These are phyloP conservation scores for Fabriciana adippe DNA, from an alignment of 2,888 invertebrate species.

Conservation along the genomic window DNA sequence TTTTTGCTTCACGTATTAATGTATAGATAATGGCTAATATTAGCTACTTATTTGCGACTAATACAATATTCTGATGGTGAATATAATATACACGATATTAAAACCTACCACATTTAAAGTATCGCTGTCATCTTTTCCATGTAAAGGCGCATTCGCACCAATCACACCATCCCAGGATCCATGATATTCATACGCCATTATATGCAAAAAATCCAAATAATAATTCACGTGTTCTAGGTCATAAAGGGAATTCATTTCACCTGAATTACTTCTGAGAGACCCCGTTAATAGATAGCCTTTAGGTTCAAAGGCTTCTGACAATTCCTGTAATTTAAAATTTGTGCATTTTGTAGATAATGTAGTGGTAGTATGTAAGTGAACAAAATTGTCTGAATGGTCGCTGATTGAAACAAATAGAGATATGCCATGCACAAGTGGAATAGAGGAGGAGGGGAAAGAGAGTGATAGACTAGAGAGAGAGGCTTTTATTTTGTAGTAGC, in stretches of 20 bases:
- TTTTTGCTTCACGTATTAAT: too few relatives aligned
- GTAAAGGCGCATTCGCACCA: constrained; percentile 90
- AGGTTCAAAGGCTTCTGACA: constrained; percentile 86
- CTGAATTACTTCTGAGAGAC: constrained; percentile 89
- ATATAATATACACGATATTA: too few relatives aligned
- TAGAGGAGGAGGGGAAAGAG: too few relatives aligned
- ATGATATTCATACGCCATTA: constrained; percentile 95
- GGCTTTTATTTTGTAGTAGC: too few relatives aligned
- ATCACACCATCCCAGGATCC: constrained; percentile 90
- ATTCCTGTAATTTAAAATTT: constrained; percentile 76
- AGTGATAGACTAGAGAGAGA: too few relatives aligned
- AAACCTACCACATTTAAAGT: constrained; percentile 86
- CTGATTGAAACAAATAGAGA: too few relatives aligned
- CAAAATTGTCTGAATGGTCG: too few relatives aligned
- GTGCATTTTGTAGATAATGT: not conserved
- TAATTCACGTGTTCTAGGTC: constrained; percentile 87
- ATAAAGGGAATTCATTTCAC: constrained; percentile 89
- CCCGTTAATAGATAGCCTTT: constrained; percentile 88
- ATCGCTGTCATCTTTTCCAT: constrained; percentile 73
- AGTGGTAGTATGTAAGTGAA: too few relatives aligned
- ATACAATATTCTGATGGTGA: too few relatives aligned
- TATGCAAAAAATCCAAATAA: constrained; percentile 87
- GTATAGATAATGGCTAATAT: too few relatives aligned
- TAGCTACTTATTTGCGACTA: too few relatives aligned
- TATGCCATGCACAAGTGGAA: too few relatives aligned